Percentiles rank a stretch among this genome's conserved stretches.
Evolutionary conservation across 1,140 invertebrate genomes (phyloP).

Genomic region (Tetramorium simillimum): DNA sequence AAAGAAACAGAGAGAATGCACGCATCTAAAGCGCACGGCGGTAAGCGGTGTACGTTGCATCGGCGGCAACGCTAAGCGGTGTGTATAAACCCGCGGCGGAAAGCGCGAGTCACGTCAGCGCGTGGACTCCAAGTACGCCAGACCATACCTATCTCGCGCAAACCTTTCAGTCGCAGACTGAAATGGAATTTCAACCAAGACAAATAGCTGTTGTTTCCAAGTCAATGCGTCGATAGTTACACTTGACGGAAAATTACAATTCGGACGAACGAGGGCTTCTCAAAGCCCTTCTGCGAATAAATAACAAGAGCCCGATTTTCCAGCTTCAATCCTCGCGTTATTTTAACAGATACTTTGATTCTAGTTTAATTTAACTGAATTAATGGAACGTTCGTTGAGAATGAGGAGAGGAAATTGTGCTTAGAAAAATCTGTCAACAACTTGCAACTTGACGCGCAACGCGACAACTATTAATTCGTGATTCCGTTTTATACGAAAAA

Average conservation of each 20-base stretch:
- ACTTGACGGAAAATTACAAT: conserved; percentile 22
- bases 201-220: conserved; percentile 29
- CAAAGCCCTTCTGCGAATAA: neutral
- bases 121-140: neutral
- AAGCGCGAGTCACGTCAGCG: conserved; percentile 41
- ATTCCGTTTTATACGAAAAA: neutral
- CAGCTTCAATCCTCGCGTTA: neutral
- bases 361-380: neutral
- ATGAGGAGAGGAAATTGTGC: neutral
- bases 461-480: neutral
- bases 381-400: neutral
- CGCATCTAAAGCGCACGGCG: conserved; percentile 8
- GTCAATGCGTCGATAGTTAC: conserved; percentile 5
- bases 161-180: conserved; percentile 31
- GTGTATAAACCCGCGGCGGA: neutral
- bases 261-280: neutral
- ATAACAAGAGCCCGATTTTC: neutral
- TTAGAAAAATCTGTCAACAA: neutral
- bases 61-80: neutral
- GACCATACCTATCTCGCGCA: neutral
- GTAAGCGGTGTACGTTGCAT: conserved; percentile 18
- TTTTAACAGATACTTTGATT: neutral
- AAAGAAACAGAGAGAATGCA: conserved; percentile 17
- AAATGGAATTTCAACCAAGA: conserved; percentile 28
- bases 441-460: neutral